phyloP scores from a whole-genome alignment of 2,888 invertebrate genomes.

The Leucania comma region DNA sequence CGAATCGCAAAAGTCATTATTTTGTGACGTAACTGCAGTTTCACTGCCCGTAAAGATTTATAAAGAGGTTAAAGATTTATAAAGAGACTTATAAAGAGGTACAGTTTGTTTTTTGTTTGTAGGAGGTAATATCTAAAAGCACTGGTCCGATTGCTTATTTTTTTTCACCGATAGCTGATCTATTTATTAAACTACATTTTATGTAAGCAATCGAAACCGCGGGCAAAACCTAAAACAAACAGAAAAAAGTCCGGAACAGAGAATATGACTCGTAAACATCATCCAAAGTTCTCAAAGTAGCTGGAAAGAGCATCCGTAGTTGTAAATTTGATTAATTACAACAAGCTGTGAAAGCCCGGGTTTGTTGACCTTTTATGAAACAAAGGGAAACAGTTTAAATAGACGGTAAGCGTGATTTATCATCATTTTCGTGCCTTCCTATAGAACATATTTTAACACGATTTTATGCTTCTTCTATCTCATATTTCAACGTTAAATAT shows the following conservation, averaged over 20 bases:
- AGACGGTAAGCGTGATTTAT: constrained; percentile 48
- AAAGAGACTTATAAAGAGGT: no score
- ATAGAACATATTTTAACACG: constrained; percentile 12
- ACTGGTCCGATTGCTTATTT: no score
- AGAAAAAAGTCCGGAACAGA: neutral
- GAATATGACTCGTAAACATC: constrained; percentile 12
- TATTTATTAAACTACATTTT: no score
- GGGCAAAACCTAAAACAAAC: neutral
- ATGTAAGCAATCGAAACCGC: no score
- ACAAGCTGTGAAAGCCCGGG: constrained; percentile 31
- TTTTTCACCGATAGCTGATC: no score
- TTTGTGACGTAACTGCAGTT: no score
- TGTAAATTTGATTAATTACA: constrained; percentile 51
- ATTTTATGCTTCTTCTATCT: constrained; percentile 7
- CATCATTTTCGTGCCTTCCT: constrained; percentile 7
- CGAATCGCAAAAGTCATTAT: no score
- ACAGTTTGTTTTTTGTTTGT: no score
- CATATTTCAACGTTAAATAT: constrained; percentile 28
- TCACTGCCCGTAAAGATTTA: no score
- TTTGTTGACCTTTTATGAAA: constrained; percentile 48
- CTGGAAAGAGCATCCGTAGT: constrained; percentile 23
- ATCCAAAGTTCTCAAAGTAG: constrained; percentile 6
- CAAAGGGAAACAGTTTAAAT: constrained; percentile 44
- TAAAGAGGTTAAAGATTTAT: no score
- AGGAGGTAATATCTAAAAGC: no score